Percentiles rank a stretch among this genome's conserved stretches.
phyloP scores from a whole-genome alignment of 1,140 invertebrate species.

The Amyelois transitella region DNA sequence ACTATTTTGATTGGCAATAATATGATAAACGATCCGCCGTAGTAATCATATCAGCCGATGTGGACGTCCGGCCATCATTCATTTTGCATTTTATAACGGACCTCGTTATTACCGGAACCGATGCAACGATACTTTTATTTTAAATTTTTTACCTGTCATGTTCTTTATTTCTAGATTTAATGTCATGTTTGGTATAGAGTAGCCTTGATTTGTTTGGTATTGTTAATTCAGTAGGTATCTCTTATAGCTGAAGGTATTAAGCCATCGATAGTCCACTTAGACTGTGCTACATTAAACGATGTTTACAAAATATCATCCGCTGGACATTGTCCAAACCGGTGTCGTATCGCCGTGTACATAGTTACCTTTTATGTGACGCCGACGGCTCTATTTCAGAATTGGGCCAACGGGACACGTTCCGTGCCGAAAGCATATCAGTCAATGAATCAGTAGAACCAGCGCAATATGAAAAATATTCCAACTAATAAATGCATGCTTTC shows the following conservation, averaged over 20 bases:
- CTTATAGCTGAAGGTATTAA: conserved; percentile 25
- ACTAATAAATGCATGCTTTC: conserved; percentile 31
- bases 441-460: conserved; percentile 22
- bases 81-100: conserved; percentile 51
- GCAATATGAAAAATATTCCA: conserved; percentile 18
- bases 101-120: conserved; percentile 34
- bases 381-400: conserved; percentile 56
- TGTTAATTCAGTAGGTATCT: conserved; percentile 39
- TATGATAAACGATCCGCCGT: conserved; percentile 68
- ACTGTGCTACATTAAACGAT: conserved; percentile 48
- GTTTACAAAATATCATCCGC: conserved; percentile 55
- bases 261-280: conserved; percentile 39
- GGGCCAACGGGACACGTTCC: conserved; percentile 45
- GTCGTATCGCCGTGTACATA: conserved; percentile 44
- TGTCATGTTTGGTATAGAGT: conserved; percentile 39
- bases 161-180: conserved; percentile 9
- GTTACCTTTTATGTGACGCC: conserved; percentile 51
- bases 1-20: conserved; percentile 75
- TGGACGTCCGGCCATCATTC: conserved; percentile 53
- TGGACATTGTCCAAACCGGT: conserved; percentile 63
- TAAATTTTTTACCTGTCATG: conserved; percentile 1
- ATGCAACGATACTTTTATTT: conserved; percentile 22
- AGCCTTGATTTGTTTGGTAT: conserved; percentile 36
- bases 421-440: conserved; percentile 33
- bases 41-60: conserved; percentile 61